These are phyloP conservation scores for Hydra vulgaris DNA, from an alignment of 30 jellyfish, hydroid and myxozoan genomes.

Conservation along the genomic window DNA sequence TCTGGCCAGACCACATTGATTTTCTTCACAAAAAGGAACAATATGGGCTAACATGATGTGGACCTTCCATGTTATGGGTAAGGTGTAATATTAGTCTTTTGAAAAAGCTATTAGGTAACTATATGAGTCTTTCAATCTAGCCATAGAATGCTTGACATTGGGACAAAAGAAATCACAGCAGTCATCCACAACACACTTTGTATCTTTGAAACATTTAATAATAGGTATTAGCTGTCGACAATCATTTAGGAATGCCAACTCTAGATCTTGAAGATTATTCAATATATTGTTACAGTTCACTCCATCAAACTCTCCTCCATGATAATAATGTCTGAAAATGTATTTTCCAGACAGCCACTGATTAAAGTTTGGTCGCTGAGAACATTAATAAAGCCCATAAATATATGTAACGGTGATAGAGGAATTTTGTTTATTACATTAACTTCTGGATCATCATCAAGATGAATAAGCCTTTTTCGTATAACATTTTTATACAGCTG, in stretches of 20 bases:
- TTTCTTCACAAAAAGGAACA: background rate
- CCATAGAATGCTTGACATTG: background rate
- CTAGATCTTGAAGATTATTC: background rate
- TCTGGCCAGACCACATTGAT: background rate
- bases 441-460: background rate
- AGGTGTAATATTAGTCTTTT: background rate
- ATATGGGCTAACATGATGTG: background rate
- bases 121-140: background rate
- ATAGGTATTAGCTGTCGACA: background rate
- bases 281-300: background rate
- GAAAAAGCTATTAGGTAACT: background rate
- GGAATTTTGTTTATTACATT: background rate
- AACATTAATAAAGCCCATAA: background rate
- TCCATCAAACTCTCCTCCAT: background rate
- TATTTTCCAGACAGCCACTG: background rate
- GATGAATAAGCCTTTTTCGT: background rate
- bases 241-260: background rate
- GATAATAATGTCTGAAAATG: background rate
- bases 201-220: background rate
- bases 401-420: background rate
- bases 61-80: background rate
- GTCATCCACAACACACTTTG: background rate
- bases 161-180: background rate
- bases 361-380: background rate
- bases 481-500: background rate